Percentiles rank a stretch among this genome's conserved stretches.
phyloP scores from a whole-genome alignment of 2,113 vertebrate species.

The human (Homo sapiens) region GRCh38 chr16:6133501-6134000 shows the following conservation, averaged over 20 bases:
- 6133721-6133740: background rate
- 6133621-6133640: background rate
- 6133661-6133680: accelerated
- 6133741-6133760: background rate
- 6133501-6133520: background rate
- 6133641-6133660: background rate
- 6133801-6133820: background rate
- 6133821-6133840: background rate
- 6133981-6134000: no score
- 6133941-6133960: no score
- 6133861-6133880: background rate
- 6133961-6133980: no score
- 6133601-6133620: background rate
- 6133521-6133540: background rate
- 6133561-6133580: background rate
- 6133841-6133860: background rate
- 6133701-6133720: background rate
- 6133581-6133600: background rate
- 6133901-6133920: background rate
- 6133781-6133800: background rate
- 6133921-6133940: background rate
- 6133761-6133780: background rate
- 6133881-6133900: background rate
- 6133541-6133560: no score
- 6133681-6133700: accelerated